Evolutionary conservation across 37 sponge, comb jelly and placozoan species (phyloP).

Genomic region (Beroe forskalii): DNA sequence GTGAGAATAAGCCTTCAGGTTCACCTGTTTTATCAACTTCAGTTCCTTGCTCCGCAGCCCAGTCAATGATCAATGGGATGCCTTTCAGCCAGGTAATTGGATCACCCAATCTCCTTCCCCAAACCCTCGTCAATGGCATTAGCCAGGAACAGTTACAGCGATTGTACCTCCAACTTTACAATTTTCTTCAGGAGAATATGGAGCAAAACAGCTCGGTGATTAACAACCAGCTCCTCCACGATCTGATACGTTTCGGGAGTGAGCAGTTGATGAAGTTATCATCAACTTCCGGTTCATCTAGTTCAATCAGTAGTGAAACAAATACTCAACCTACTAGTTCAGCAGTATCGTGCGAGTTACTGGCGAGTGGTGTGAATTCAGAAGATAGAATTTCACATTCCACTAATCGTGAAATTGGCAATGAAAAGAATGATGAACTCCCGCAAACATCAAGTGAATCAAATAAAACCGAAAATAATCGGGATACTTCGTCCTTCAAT

Average conservation of each 20-base stretch:
- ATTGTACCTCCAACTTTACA: slow-evolving; percentile 12
- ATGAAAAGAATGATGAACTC: no score
- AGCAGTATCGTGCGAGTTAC: no score
- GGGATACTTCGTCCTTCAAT: no score
- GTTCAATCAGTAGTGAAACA: no score
- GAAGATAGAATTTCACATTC: no score
- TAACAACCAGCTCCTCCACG: background rate
- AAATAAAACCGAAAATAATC: no score
- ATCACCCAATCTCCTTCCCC: background rate
- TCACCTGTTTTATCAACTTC: background rate
- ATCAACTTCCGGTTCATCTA: no score
- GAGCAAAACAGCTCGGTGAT: background rate
- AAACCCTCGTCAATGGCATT: background rate
- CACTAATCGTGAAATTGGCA: no score
- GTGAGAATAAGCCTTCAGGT: background rate
- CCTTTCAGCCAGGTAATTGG: background rate
- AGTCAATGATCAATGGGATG: background rate
- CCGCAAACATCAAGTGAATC: no score
- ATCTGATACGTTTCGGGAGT: background rate
- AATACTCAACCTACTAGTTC: no score
- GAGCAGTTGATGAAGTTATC: slow-evolving; percentile 1
- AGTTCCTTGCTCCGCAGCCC: background rate
- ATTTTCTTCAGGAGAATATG: background rate
- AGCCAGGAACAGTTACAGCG: background rate
- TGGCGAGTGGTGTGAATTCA: no score